Conservation (phyloP, 2,888 invertebrate genomes). For the Axea sp. region DNA sequence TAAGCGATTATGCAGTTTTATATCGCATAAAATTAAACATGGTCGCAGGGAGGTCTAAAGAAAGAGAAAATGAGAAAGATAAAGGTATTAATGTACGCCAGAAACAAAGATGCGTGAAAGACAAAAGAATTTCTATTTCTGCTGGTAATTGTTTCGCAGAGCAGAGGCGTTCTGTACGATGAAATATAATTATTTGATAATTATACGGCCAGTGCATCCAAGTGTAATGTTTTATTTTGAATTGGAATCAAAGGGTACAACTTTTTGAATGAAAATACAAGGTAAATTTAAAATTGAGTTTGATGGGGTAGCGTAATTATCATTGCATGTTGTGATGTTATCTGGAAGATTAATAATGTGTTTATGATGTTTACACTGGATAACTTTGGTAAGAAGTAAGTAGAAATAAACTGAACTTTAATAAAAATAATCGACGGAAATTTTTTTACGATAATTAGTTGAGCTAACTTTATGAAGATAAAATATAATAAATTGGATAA, state of each 20-base stretch:
- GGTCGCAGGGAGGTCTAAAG: neutral
- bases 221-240: constrained; percentile 36
- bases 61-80: constrained; percentile 11
- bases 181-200: constrained; percentile 44
- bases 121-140: constrained; percentile 53
- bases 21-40: constrained; percentile 30
- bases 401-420: too few relatives aligned
- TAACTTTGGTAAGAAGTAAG: too few relatives aligned
- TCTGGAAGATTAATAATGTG: too few relatives aligned
- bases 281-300: constrained; percentile 18
- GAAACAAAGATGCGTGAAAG: constrained; percentile 26
- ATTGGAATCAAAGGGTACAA: constrained; percentile 24
- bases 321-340: too few relatives aligned
- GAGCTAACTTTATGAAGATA: too few relatives aligned
- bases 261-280: constrained; percentile 18
- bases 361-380: too few relatives aligned
- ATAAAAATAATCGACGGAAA: too few relatives aligned
- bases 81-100: constrained; percentile 36
- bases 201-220: constrained; percentile 28
- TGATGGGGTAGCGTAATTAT: too few relatives aligned
- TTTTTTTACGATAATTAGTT: too few relatives aligned
- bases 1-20: constrained; percentile 21
- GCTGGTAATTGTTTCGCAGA: constrained; percentile 22
- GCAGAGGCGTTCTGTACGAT: constrained; percentile 22
- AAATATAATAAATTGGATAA: too few relatives aligned